phyloP scores from a whole-genome alignment of 1,140 invertebrate genomes.

The Listronotus oregonensis region DNA sequence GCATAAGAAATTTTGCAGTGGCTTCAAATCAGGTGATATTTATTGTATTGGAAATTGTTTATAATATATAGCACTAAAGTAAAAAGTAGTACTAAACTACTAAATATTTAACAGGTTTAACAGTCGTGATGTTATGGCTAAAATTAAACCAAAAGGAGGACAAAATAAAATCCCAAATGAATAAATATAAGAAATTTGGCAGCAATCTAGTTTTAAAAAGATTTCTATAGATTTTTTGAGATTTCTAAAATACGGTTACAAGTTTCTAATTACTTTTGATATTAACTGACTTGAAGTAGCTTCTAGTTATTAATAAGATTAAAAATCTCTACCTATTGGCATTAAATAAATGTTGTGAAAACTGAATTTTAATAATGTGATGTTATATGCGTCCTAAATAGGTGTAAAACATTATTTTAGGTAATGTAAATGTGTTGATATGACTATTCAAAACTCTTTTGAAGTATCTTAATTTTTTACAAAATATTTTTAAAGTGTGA shows the following conservation, averaged over 20 bases:
- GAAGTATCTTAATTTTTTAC: background rate
- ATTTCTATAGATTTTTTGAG: too few species aligned
- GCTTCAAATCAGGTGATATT: background rate
- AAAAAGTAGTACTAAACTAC: too few species aligned
- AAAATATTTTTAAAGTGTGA: too few species aligned
- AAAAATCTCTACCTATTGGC: background rate
- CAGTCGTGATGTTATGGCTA: too few species aligned
- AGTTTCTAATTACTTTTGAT: too few species aligned
- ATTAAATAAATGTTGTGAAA: conserved; percentile 10
- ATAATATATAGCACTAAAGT: background rate
- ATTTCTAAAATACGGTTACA: too few species aligned
- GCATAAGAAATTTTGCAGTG: background rate
- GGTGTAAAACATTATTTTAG: conserved; percentile 8
- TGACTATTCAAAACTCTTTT: background rate
- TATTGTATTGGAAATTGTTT: conserved; percentile 1
- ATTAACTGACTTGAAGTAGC: background rate
- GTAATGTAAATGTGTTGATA: conserved; percentile 1
- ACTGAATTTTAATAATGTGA: conserved; percentile 7
- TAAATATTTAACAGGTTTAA: too few species aligned
- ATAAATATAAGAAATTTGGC: too few species aligned
- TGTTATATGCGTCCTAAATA: conserved; percentile 8
- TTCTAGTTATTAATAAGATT: too few species aligned
- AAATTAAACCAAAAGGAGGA: too few species aligned
- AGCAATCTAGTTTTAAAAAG: too few species aligned
- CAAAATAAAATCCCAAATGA: too few species aligned